Evolutionary conservation across 2,113 vertebrate species (phyloP).

Genomic region (Globicephala melas): DNA sequence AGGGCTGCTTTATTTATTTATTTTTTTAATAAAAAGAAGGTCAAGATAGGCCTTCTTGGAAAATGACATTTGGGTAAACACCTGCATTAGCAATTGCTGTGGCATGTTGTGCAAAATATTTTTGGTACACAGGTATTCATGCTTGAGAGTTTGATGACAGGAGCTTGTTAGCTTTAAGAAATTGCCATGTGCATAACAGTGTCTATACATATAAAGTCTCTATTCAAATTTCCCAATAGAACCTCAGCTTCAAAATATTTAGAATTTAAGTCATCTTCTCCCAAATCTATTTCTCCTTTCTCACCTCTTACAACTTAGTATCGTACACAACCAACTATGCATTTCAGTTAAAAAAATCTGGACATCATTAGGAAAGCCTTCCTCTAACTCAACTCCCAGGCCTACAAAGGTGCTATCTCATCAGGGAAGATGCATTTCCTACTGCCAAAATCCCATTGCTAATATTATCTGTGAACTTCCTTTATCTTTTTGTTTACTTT

Average conservation of each 20-base stretch:
- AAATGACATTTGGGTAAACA: background rate
- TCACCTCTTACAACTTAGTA: background rate
- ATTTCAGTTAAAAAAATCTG: background rate
- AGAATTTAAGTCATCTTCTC: background rate
- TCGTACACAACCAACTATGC: background rate
- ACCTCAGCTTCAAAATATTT: background rate
- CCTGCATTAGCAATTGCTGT: background rate
- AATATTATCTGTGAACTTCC: background rate
- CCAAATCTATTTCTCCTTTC: background rate
- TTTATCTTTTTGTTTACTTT: background rate
- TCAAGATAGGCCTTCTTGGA: background rate
- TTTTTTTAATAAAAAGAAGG: background rate
- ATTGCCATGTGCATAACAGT: background rate
- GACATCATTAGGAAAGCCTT: background rate
- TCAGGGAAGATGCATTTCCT: background rate
- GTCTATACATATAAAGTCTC: background rate
- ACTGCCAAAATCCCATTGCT: background rate
- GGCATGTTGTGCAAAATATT: background rate
- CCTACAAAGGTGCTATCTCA: background rate
- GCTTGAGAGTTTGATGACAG: background rate
- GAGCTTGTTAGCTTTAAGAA: background rate
- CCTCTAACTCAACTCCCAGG: background rate
- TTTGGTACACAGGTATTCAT: background rate
- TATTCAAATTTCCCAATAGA: conserved; percentile 1
- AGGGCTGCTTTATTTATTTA: background rate